Evolutionary conservation across 2,888 invertebrate genomes (phyloP).

Genomic region (Ctena decussata): DNA sequence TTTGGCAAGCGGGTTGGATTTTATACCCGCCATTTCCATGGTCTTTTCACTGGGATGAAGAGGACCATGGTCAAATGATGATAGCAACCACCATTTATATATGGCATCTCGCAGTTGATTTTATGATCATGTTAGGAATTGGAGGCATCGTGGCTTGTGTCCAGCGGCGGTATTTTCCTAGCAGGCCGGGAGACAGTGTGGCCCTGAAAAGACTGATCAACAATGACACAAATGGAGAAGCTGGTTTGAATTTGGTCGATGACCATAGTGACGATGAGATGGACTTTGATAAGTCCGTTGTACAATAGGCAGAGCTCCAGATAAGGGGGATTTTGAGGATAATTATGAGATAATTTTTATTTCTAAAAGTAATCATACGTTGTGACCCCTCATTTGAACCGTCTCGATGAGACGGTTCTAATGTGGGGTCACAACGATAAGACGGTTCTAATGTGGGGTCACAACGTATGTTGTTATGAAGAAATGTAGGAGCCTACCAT

Average conservation of each 20-base stretch:
- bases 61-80: slow-evolving; percentile 86
- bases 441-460: too few relatives aligned
- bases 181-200: slow-evolving; percentile 57
- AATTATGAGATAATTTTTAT: too few relatives aligned
- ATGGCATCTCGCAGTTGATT: slow-evolving; percentile 77
- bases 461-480: too few relatives aligned
- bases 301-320: too few relatives aligned
- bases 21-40: slow-evolving; percentile 86
- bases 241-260: slow-evolving; percentile 66
- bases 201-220: slow-evolving; percentile 73
- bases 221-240: slow-evolving; percentile 70
- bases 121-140: slow-evolving; percentile 70
- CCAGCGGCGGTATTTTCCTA: slow-evolving; percentile 17
- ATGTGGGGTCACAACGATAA: too few relatives aligned
- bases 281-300: slow-evolving; percentile 35
- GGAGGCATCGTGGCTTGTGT: slow-evolving; percentile 68
- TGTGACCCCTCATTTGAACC: too few relatives aligned
- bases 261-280: slow-evolving; percentile 72
- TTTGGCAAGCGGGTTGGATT: slow-evolving; percentile 87
- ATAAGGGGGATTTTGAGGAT: too few relatives aligned
- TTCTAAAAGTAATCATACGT: too few relatives aligned
- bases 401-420: too few relatives aligned
- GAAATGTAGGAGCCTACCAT: too few relatives aligned
- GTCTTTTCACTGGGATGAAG: slow-evolving; percentile 81
- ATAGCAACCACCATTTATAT: slow-evolving; percentile 85